Evolutionary conservation across 2,888 invertebrate genomes (phyloP), one percentile per base, ranked within the genome.

Genomic region (Steinernema scapterisci): DNA sequence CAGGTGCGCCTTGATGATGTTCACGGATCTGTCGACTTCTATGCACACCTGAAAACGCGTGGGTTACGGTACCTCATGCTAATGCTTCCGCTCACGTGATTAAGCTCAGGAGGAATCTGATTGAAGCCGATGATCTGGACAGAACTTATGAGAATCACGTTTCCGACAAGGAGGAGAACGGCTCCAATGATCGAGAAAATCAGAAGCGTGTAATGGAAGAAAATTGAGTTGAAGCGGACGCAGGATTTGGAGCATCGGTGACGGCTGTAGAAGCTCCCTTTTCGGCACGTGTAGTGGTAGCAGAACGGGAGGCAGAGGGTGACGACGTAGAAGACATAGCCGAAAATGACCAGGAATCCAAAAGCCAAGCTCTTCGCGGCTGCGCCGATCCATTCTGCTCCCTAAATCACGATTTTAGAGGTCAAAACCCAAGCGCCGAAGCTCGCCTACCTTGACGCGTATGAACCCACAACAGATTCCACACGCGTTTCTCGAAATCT

Each of bases 71-170:
- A 2, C 1, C 38, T 38, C 5, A 6, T 9, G 9, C 38, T 38
- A 38, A 38, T 38, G n/a, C n/a, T n/a, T n/a, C n/a, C n/a, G n/a
- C 72, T n/a, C 19, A 85, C 84, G 70, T 79, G 74, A 73, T 79
- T 81, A 72, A 86, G 81, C 75, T 86, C 86, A 1, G 86, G 86
- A 16, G 86, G 84, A 44, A 85, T 77, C 9, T 75, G 77, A 54
- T 85, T 84, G 2, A 84, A 80, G 0, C 87, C 85, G 3, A 85
- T 45, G 0, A 82, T 78, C 44, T 86, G 86, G 7, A 85, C 84
- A 7, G 86, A 86, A 0, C 80, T 79, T 1, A 86, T 71, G 0
- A 87, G 75, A 3, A 82, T 74, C 0, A 84, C 70, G 70, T 86
- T 86, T 48, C 83, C 71, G 3, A 74, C 73, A 70, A 86, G 79